phyloP scores from a whole-genome alignment of 2,888 invertebrate genomes.

The Elysia crispata region DNA sequence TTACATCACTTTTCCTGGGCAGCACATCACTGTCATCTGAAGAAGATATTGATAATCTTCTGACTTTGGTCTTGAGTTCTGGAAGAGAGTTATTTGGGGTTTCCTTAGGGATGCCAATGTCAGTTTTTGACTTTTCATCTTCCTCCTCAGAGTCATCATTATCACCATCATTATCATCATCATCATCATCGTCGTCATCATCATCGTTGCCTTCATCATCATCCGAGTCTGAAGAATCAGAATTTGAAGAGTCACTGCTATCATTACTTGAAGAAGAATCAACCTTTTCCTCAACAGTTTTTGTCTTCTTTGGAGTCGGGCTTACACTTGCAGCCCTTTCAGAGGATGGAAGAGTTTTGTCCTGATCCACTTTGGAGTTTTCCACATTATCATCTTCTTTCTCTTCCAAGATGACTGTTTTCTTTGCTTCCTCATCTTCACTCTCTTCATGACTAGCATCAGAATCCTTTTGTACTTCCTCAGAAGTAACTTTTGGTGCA shows the following conservation, averaged over 20 bases:
- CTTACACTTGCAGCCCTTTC: not conserved
- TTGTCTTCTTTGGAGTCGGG: conserved; percentile 38
- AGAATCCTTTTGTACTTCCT: conserved; percentile 32
- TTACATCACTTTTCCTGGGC: conserved; percentile 35
- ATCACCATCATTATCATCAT: conserved; percentile 53
- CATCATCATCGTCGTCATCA: conserved; percentile 46
- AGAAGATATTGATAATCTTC: conserved; percentile 42
- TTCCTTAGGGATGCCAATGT: conserved; percentile 26
- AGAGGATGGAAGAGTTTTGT: conserved; percentile 32
- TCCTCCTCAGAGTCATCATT: conserved; percentile 47
- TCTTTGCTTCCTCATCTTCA: conserved; percentile 41
- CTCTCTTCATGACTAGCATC: conserved; percentile 21
- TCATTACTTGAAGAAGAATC: conserved; percentile 48
- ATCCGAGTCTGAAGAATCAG: conserved; percentile 45
- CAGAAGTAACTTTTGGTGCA: not conserved
- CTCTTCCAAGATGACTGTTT: conserved; percentile 13
- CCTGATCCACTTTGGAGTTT: conserved; percentile 6
- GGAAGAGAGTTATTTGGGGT: conserved; percentile 11
- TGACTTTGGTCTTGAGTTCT: conserved; percentile 43
- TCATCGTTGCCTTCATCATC: conserved; percentile 47
- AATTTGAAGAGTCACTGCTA: conserved; percentile 47
- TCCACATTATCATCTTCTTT: conserved; percentile 37
- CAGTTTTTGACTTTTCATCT: conserved; percentile 46
- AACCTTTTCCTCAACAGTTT: conserved; percentile 45
- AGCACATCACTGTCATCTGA: conserved; percentile 43